Evolutionary conservation across 2,797 vertebrate species (phyloP).

Genomic region (Alauda arvensis): DNA sequence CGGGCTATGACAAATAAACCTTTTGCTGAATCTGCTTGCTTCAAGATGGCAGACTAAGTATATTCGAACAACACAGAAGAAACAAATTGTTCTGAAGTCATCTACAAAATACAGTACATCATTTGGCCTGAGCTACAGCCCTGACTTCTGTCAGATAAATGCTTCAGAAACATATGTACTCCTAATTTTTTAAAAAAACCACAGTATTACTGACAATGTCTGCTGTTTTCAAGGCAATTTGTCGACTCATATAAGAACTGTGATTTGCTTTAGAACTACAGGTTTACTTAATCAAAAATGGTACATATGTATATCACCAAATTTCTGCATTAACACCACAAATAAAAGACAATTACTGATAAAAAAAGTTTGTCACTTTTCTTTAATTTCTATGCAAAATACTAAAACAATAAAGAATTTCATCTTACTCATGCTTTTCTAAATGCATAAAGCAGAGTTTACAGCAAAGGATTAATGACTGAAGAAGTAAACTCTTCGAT

Average conservation of each 20-base stretch:
- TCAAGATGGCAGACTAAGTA: not conserved
- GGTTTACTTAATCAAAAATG: not conserved
- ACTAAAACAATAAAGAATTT: not conserved
- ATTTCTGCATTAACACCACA: not conserved
- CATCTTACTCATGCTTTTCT: not conserved
- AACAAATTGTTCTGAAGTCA: not conserved
- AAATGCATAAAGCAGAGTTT: not conserved
- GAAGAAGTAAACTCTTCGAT: not conserved
- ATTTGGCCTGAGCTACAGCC: not conserved
- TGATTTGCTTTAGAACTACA: not conserved
- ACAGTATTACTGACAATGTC: not conserved
- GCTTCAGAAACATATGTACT: not conserved
- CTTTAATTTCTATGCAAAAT: not conserved
- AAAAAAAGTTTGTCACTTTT: not conserved
- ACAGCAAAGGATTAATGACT: not conserved
- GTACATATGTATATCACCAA: not conserved
- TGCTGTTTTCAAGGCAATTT: not conserved
- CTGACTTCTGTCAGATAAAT: not conserved
- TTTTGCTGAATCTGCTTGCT: not conserved
- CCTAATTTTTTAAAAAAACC: not conserved
- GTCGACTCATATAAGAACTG: not conserved
- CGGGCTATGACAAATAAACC: not conserved
- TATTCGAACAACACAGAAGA: not conserved
- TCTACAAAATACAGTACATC: not conserved
- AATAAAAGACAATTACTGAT: not conserved